These are phyloP conservation scores for Darevskia nairensis DNA, from an alignment of 2,797 vertebrate genomes.

Conservation along the genomic window DNA sequence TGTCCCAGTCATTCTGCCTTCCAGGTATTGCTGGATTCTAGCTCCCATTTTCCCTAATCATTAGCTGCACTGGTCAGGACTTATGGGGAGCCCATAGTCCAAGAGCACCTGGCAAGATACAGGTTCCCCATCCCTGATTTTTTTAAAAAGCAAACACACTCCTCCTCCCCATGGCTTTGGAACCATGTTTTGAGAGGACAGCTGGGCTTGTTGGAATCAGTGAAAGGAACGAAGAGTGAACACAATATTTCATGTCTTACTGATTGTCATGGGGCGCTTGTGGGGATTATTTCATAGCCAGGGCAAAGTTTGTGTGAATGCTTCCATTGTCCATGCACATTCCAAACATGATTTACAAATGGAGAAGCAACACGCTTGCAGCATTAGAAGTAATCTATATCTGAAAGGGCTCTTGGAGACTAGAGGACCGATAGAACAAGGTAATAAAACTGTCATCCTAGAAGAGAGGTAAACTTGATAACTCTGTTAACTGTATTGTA, in stretches of 20 bases:
- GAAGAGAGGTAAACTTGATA: not conserved
- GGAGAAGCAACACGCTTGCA: not conserved
- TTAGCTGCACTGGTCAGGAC: too few species aligned
- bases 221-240: not conserved
- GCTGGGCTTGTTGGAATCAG: not conserved
- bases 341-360: slow-evolving; percentile 30
- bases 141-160: too few species aligned
- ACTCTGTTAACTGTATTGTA: not conserved
- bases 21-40: too few species aligned
- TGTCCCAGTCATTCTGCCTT: too few species aligned
- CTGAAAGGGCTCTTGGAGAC: slow-evolving; percentile 7
- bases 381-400: slow-evolving; percentile 4
- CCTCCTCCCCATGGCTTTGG: not conserved
- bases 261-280: not conserved
- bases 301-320: slow-evolving; percentile 17
- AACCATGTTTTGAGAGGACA: not conserved
- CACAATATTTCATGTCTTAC: not conserved
- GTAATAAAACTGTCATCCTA: slow-evolving; percentile 2
- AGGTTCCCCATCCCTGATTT: too few species aligned
- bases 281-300: not conserved
- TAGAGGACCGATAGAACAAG: not conserved
- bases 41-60: too few species aligned
- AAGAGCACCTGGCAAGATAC: too few species aligned
- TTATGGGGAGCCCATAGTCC: too few species aligned
- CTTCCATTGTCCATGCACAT: slow-evolving; percentile 11